A percentile compares a stretch with the other conserved stretches of the same genome.
Evolutionary conservation across 2,797 vertebrate species (phyloP).

Genomic region (Pteropus rufus): DNA sequence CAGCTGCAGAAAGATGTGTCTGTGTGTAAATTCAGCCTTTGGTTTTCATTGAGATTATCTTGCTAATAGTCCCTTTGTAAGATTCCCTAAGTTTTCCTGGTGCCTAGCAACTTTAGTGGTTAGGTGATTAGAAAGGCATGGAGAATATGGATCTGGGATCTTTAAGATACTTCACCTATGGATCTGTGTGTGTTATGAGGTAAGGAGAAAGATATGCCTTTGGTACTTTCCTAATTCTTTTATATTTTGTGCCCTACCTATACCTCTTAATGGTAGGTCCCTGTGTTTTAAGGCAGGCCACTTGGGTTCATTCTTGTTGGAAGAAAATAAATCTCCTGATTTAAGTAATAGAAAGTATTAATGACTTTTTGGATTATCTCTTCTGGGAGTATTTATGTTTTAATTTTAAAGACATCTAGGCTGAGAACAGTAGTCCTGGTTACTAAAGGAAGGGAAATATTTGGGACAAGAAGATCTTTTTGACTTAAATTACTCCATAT

Average conservation of each 20-base stretch:
- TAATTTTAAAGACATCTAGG: constrained; percentile 14
- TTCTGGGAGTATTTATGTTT: constrained; percentile 11
- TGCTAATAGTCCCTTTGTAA: background rate
- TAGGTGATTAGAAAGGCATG: background rate
- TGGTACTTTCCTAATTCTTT: background rate
- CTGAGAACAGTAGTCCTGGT: background rate
- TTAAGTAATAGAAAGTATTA: constrained; percentile 17
- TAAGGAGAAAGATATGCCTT: background rate
- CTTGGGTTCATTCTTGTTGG: background rate
- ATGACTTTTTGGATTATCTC: background rate
- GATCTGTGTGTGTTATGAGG: background rate
- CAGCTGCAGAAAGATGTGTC: background rate
- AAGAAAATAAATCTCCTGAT: background rate
- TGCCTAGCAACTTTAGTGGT: background rate
- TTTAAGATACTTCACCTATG: background rate
- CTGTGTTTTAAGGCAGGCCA: background rate
- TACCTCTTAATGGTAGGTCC: background rate
- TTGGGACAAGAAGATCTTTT: background rate
- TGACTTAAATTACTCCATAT: background rate
- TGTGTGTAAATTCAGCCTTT: background rate
- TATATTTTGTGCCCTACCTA: background rate
- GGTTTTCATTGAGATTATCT: constrained; percentile 21
- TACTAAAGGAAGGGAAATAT: constrained; percentile 4
- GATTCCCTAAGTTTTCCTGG: background rate
- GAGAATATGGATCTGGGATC: background rate